A percentile compares a stretch with the other conserved stretches of the same genome.
phyloP scores from a whole-genome alignment of 2,888 invertebrate species.

The Leptura quadrifasciata region DNA sequence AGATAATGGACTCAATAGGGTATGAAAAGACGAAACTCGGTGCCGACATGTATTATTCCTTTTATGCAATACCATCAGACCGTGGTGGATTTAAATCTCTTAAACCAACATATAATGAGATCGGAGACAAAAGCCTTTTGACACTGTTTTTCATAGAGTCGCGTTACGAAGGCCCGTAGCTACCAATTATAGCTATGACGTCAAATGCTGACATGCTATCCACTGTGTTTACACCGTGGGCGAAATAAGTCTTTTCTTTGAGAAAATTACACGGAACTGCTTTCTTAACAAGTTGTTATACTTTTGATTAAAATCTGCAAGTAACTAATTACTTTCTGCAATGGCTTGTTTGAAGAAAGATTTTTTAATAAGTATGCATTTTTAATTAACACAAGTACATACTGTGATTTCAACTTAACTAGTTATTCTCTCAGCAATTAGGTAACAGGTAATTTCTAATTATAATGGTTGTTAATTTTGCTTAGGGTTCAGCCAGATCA shows the following conservation, averaged over 20 bases:
- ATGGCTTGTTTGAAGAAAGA: not conserved
- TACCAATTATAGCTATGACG: constrained; percentile 56
- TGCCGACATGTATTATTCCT: constrained; percentile 24
- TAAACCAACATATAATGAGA: constrained; percentile 56
- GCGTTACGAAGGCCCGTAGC: constrained; percentile 53
- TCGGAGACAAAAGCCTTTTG: constrained; percentile 56
- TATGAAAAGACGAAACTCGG: constrained; percentile 36
- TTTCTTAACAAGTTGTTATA: constrained; percentile 32
- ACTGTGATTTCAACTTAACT: too few relatives aligned
- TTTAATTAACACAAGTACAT: not conserved
- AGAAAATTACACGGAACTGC: constrained; percentile 23
- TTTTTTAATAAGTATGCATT: not conserved
- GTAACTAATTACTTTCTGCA: constrained; percentile 27
- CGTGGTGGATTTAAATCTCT: constrained; percentile 49
- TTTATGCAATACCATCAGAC: constrained; percentile 30
- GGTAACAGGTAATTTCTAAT: too few relatives aligned
- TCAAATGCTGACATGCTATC: constrained; percentile 41
- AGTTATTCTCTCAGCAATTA: too few relatives aligned
- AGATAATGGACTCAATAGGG: constrained; percentile 28
- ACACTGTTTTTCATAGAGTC: constrained; percentile 54
- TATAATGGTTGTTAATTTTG: too few relatives aligned
- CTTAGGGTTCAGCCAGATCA: too few relatives aligned
- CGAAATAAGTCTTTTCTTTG: constrained; percentile 30
- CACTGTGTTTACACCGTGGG: constrained; percentile 36
- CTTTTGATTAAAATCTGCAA: constrained; percentile 32